Conservation (phyloP, 2,797 vertebrate genomes). For the Coendou prehensilis region DNA sequence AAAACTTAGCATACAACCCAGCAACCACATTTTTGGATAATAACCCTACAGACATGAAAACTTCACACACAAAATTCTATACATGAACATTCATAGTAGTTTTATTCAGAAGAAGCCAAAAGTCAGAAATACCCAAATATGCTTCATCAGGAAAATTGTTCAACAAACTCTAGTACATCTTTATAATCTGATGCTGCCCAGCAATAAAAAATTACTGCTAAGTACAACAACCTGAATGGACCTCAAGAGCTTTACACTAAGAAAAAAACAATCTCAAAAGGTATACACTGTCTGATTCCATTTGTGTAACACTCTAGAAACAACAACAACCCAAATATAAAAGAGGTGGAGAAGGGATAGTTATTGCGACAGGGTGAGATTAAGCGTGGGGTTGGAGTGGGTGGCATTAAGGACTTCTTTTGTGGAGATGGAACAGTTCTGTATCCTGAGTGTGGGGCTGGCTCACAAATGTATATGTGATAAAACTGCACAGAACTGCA, state of each 20-base stretch:
- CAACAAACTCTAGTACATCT: neutral
- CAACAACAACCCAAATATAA: neutral
- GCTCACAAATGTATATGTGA: neutral
- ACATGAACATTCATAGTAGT: neutral
- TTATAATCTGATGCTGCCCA: neutral
- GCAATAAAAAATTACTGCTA: neutral
- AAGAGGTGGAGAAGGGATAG: neutral
- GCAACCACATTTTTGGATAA: neutral
- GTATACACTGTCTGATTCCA: neutral
- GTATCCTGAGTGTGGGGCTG: neutral
- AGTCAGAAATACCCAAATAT: neutral
- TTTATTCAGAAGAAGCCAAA: neutral
- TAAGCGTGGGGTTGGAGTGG: neutral
- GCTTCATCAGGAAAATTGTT: neutral
- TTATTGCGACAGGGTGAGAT: neutral
- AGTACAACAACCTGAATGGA: neutral
- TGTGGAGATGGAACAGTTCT: neutral
- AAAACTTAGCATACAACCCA: neutral
- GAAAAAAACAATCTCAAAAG: slow-evolving; percentile 22
- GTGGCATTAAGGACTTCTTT: neutral
- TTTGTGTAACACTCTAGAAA: slow-evolving; percentile 36
- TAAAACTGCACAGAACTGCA: neutral
- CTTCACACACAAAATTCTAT: neutral
- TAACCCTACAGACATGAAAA: slow-evolving; percentile 1
- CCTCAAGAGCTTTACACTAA: neutral